Base-by-base conservation (phyloP, 2,113 vertebrate species). In the Pluvialis apricaria region DNA sequence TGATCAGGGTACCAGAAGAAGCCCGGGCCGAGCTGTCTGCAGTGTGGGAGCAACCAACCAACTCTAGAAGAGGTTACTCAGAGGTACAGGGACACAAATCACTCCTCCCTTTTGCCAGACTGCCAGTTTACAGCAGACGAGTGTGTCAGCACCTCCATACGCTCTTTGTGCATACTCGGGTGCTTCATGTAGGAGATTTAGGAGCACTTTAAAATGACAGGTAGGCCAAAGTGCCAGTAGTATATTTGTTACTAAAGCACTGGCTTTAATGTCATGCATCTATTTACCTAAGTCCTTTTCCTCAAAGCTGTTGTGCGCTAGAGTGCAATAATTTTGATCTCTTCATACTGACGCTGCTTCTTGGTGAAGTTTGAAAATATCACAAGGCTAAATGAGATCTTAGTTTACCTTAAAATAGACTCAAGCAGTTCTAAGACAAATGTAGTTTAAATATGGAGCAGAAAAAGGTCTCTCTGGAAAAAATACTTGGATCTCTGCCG, bases 321-420 rank as follows among this genome's bases (percentile, higher is more conserved):
- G 52, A 57, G 5, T 82, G 42, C 58, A 80, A 51, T 65, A 54
- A 77, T 90, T 95, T 70, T 93, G 54, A 83, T 94, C 58, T 91
- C 75, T 91, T 95, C 62, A n/a, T 61, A 26, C 34, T 81, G 82
- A 82, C 71, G 62, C 19, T 57, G 36, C 82, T 85, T 94, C 70
- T 76, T 75, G 52, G 34, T 61, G 86, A 89, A 72, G 32, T 45
- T 90, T 82, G 80, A 90, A 95, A 97, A 90, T 94, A 94, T 68
- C 95, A 84, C 77, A 86, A 90, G 79, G 60, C 85, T 95, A 94
- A 97, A 93, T 60, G 82, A 90, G 76, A 94, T 88, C 69, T 81
- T 86, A 75, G 76, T 86, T 93, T 93, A 79, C 57, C 76, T 90
- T 90, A 93, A 97, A 97, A 95, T 68, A 94, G 82, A 88, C 69